Conservation (phyloP, 2,797 vertebrate species). For the Aphelocoma californica region DNA sequence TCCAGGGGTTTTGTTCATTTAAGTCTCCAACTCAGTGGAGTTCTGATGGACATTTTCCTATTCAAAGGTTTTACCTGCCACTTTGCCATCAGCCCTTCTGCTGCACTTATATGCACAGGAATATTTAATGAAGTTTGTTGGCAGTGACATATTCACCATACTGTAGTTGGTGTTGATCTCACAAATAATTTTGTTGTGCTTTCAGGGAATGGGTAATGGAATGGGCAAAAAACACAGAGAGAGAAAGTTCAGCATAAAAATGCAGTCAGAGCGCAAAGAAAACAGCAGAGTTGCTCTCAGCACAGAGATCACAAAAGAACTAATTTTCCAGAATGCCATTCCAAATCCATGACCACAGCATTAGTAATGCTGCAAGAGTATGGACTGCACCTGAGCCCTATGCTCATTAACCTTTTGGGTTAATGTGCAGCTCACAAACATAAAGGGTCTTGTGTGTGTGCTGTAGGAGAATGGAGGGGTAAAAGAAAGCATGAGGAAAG, state of each 20-base stretch:
- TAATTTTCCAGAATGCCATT: constrained; percentile 49
- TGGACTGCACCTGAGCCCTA: constrained; percentile 33
- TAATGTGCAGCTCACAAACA: constrained; percentile 9
- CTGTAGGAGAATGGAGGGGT: background rate
- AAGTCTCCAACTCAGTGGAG: background rate
- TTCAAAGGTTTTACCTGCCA: background rate
- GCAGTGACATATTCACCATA: background rate
- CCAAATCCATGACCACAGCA: constrained; percentile 39
- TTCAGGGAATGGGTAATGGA: background rate
- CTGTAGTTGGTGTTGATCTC: background rate
- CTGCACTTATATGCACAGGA: background rate
- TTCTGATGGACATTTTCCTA: background rate
- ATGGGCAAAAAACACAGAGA: background rate
- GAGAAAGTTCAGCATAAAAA: constrained; percentile 40
- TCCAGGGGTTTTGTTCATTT: background rate
- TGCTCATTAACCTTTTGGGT: constrained; percentile 39
- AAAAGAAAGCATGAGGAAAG: background rate
- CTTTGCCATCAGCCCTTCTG: background rate
- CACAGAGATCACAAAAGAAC: background rate
- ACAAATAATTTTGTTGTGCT: constrained; percentile 14
- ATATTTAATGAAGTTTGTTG: background rate
- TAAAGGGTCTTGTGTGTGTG: background rate
- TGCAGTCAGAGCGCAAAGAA: background rate
- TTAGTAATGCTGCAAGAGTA: constrained; percentile 3
- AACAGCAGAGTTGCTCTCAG: background rate